phyloP scores from a whole-genome alignment of 1,140 invertebrate species.

The Zaprionus inermis region DNA sequence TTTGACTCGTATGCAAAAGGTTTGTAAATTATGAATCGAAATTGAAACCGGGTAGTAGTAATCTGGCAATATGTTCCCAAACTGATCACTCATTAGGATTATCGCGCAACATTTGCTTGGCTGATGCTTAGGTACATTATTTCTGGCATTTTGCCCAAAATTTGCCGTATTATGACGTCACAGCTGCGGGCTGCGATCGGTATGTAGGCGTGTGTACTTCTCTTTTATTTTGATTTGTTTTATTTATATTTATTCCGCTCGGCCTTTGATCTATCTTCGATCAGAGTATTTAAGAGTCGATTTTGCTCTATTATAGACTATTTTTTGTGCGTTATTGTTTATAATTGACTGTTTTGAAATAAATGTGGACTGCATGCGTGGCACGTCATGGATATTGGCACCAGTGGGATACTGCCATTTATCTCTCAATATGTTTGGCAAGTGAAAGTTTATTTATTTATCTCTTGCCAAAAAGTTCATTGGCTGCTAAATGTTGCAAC shows the following conservation, averaged over 20 bases:
- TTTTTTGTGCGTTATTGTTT: conserved; percentile 40
- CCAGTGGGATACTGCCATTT: conserved; percentile 53
- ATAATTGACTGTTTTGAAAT: conserved; percentile 53
- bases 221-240: neutral
- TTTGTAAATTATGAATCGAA: neutral
- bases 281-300: neutral
- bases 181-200: neutral
- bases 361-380: conserved; percentile 32
- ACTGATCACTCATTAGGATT: neutral
- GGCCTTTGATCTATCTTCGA: neutral
- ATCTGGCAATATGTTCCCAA: neutral
- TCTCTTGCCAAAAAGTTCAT: conserved; percentile 48
- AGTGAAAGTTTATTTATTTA: conserved; percentile 50
- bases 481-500: conserved; percentile 28
- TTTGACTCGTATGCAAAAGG: neutral
- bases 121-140: neutral
- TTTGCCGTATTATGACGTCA: conserved; percentile 3
- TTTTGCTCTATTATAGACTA: conserved; percentile 17
- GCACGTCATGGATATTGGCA: conserved; percentile 56
- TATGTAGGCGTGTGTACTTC: neutral
- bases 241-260: neutral
- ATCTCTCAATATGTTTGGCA: conserved; percentile 44
- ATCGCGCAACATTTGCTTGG: neutral
- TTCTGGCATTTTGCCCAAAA: neutral
- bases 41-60: neutral